Conservation (phyloP, 1,140 invertebrate genomes). For the Pachypsylla venusta region DNA sequence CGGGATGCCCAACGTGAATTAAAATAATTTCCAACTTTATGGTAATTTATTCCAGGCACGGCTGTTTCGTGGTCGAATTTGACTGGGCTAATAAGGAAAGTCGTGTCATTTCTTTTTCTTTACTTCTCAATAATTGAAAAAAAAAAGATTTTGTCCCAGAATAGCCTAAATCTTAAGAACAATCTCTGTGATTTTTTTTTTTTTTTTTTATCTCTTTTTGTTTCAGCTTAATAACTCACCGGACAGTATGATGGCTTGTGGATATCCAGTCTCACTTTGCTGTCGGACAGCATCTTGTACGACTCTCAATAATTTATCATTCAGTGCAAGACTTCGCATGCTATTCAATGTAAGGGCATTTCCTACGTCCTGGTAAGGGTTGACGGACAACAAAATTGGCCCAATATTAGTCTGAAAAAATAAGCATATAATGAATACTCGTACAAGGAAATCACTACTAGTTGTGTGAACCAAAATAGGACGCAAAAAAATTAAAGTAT, state of each 20-base stretch:
- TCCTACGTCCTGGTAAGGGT: conserved; percentile 71
- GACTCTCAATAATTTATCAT: conserved; percentile 63
- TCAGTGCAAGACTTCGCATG: conserved; percentile 51
- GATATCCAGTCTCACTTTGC: conserved; percentile 84
- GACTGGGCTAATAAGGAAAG: too few species aligned
- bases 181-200: not conserved
- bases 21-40: too few species aligned
- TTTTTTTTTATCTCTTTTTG: too few species aligned
- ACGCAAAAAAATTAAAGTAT: too few species aligned
- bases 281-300: conserved; percentile 84
- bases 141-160: not conserved
- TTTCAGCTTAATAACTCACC: conserved; percentile 39
- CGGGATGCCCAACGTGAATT: too few species aligned
- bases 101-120: too few species aligned
- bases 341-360: conserved; percentile 77
- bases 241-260: conserved; percentile 83
- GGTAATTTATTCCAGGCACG: too few species aligned
- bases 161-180: not conserved
- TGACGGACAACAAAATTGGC: conserved; percentile 74
- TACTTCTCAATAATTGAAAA: not conserved
- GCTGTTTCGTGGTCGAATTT: too few species aligned
- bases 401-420: conserved; percentile 73
- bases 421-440: not conserved
- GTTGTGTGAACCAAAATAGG: too few species aligned
- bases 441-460: too few species aligned